A percentile compares a stretch with the other conserved stretches of the same genome.
These are phyloP conservation scores for Scaptomyza montana DNA, from an alignment of 1,140 invertebrate species.

Conservation along the genomic window DNA sequence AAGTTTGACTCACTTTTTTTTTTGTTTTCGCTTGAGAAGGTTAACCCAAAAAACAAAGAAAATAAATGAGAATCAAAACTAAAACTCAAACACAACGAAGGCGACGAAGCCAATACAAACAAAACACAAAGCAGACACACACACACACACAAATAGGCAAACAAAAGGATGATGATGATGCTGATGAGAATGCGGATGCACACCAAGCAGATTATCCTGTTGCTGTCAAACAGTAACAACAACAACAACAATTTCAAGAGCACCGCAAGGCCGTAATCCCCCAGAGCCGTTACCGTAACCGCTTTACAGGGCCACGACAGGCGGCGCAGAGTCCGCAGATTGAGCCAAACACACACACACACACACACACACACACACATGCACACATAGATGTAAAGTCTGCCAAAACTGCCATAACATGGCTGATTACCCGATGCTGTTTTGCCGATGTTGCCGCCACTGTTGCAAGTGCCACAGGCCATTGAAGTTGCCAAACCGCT, in stretches of 20 bases:
- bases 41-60: slow-evolving; percentile 7
- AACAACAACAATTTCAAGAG: slow-evolving; percentile 49
- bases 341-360: slow-evolving; percentile 17
- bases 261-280: slow-evolving; percentile 48
- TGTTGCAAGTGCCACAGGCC: slow-evolving; percentile 35
- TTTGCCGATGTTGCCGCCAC: slow-evolving; percentile 1
- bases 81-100: slow-evolving; percentile 26
- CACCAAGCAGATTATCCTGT: slow-evolving; percentile 48
- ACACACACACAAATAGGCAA: background rate
- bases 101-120: slow-evolving; percentile 38
- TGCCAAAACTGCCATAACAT: slow-evolving; percentile 53
- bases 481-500: slow-evolving; percentile 50
- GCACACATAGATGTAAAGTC: background rate
- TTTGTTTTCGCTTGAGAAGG: background rate
- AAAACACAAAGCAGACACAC: slow-evolving; percentile 2
- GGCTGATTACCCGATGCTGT: slow-evolving; percentile 45
- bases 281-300: slow-evolving; percentile 42
- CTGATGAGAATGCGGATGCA: slow-evolving; percentile 47
- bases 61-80: slow-evolving; percentile 22
- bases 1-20: slow-evolving; percentile 24
- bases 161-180: slow-evolving; percentile 13
- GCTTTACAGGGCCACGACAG: slow-evolving; percentile 40
- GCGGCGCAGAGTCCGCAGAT: slow-evolving; percentile 25
- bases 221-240: slow-evolving; percentile 40
- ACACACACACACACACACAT: slow-evolving; percentile 2